Percentiles rank a stretch among this genome's conserved stretches.
Evolutionary conservation across 2,888 invertebrate species (phyloP).

Genomic region (Catocala fraxini): DNA sequence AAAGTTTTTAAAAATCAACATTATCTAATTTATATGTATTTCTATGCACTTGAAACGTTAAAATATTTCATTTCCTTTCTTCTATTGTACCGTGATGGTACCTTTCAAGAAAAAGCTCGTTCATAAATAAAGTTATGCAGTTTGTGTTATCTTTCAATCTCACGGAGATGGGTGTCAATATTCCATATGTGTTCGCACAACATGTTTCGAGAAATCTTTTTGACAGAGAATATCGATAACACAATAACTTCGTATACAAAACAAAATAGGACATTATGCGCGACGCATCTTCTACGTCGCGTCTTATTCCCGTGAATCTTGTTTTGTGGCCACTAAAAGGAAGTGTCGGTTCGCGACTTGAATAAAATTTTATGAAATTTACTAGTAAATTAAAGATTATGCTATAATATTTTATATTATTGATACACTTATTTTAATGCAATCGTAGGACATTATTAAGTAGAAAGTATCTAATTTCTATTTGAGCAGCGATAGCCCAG

Average conservation of each 20-base stretch:
- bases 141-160: slow-evolving; percentile 52
- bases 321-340: slow-evolving; percentile 42
- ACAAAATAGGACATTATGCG: slow-evolving; percentile 70
- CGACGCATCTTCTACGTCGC: slow-evolving; percentile 68
- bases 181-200: slow-evolving; percentile 45
- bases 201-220: slow-evolving; percentile 55
- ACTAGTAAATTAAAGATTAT: no score
- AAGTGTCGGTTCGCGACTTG: slow-evolving; percentile 1
- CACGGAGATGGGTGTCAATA: slow-evolving; percentile 42
- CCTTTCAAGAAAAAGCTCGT: slow-evolving; percentile 15
- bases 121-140: slow-evolving; percentile 39
- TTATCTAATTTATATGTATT: neutral
- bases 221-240: slow-evolving; percentile 62
- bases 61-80: slow-evolving; percentile 9
- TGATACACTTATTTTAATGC: no score
- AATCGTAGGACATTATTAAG: no score
- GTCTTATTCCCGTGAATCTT: slow-evolving; percentile 73
- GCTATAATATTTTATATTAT: no score
- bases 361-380: neutral
- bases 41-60: neutral
- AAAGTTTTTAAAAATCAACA: no score
- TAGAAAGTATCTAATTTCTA: no score
- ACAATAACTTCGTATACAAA: slow-evolving; percentile 63
- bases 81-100: neutral
- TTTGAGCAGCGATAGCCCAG: no score